Evolutionary conservation across 1,140 invertebrate genomes (phyloP).

Genomic region (Limonius californicus): DNA sequence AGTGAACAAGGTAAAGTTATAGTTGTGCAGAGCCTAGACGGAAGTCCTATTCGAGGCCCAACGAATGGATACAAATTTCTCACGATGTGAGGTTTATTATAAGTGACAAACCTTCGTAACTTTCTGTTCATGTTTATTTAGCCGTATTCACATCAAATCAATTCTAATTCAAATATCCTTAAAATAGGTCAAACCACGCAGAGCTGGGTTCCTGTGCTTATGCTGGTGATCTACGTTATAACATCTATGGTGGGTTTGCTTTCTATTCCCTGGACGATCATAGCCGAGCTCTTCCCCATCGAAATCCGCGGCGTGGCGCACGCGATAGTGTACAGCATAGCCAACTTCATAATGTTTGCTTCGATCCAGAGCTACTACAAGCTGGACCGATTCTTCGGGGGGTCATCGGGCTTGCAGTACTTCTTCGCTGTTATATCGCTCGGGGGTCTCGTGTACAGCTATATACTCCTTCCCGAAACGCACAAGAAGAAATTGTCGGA

Average conservation of each 20-base stretch:
- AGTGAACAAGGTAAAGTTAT: no score
- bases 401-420: slow-evolving; percentile 59
- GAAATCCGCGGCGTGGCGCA: slow-evolving; percentile 57
- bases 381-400: slow-evolving; percentile 49
- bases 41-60: no score
- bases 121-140: no score
- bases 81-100: no score
- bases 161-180: neutral
- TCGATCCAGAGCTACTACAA: slow-evolving; percentile 51
- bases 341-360: slow-evolving; percentile 54
- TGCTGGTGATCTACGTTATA: slow-evolving; percentile 54
- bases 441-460: slow-evolving; percentile 55
- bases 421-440: slow-evolving; percentile 65
- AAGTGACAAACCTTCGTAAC: no score
- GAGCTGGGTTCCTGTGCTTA: slow-evolving; percentile 38
- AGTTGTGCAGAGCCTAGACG: no score
- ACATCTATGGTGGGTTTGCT: slow-evolving; percentile 56
- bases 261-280: slow-evolving; percentile 60
- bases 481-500: slow-evolving; percentile 64
- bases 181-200: slow-evolving; percentile 32
- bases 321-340: slow-evolving; percentile 49
- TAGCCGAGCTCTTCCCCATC: slow-evolving; percentile 57
- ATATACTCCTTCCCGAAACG: slow-evolving; percentile 66
- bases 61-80: no score
- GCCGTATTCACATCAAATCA: no score